These are phyloP conservation scores for Varanus komodoensis DNA, from an alignment of 2,113 vertebrate species.

Conservation along the genomic window DNA sequence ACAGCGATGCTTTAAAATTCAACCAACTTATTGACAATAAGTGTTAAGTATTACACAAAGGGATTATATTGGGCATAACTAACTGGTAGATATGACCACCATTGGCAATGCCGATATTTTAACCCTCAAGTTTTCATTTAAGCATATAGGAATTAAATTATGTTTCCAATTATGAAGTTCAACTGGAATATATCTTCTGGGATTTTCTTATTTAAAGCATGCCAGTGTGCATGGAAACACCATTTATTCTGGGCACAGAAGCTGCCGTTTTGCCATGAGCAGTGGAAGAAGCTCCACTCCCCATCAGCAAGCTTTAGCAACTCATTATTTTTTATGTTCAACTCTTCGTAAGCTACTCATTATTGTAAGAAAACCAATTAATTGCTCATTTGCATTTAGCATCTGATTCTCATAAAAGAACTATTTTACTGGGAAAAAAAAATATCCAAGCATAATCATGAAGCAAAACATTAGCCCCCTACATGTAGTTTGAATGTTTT, in stretches of 20 bases:
- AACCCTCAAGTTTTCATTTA: constrained; percentile 42
- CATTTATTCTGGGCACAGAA: constrained; percentile 34
- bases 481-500: background rate
- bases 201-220: constrained; percentile 26
- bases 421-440: background rate
- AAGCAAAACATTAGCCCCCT: background rate
- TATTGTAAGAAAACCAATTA: constrained; percentile 50
- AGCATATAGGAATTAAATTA: constrained; percentile 37
- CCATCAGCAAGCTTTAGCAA: constrained; percentile 42
- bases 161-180: constrained; percentile 35
- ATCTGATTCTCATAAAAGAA: constrained; percentile 35
- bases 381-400: constrained; percentile 37
- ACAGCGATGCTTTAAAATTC: background rate
- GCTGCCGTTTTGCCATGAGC: constrained; percentile 28
- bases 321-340: constrained; percentile 45
- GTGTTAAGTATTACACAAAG: background rate
- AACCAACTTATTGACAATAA: background rate
- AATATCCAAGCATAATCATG: background rate
- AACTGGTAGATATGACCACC: too few relatives aligned
- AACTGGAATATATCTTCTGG: constrained; percentile 14
- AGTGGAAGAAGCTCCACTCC: constrained; percentile 27
- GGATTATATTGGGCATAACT: background rate
- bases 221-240: constrained; percentile 37
- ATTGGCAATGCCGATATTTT: too few relatives aligned
- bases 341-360: constrained; percentile 39